Conservation (phyloP, 2,888 invertebrate species). For the Mesopsocus fuscifrons region DNA sequence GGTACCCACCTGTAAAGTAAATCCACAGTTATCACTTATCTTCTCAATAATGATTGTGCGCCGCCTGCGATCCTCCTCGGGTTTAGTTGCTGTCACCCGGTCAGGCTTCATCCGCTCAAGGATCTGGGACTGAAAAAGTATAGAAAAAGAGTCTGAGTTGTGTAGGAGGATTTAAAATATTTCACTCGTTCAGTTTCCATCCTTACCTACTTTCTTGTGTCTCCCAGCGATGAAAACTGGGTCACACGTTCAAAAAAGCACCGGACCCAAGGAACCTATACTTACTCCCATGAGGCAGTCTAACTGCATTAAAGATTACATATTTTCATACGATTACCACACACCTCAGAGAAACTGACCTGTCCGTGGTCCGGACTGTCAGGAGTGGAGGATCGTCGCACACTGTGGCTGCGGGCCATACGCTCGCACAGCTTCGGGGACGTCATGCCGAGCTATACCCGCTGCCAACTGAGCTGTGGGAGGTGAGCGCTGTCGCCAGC, state of each 20-base stretch:
- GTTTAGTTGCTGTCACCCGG: slow-evolving; percentile 44
- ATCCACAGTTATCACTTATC: slow-evolving; percentile 79
- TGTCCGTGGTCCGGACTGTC: neutral
- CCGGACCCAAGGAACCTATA: too few species aligned
- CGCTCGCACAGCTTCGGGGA: neutral
- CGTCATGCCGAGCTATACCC: neutral
- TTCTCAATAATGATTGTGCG: slow-evolving; percentile 85
- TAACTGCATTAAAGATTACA: too few species aligned
- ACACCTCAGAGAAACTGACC: too few species aligned
- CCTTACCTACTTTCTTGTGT: too few species aligned
- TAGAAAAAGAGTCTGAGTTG: slow-evolving; percentile 2
- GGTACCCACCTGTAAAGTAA: slow-evolving; percentile 64
- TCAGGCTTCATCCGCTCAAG: slow-evolving; percentile 54
- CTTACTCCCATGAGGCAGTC: too few species aligned
- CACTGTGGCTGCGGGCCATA: neutral
- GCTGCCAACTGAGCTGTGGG: neutral
- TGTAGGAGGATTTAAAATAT: too few species aligned
- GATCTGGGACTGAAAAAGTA: slow-evolving; percentile 34
- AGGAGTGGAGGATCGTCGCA: neutral
- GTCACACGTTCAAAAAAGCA: too few species aligned
- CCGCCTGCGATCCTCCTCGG: slow-evolving; percentile 69
- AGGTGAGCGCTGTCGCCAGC: neutral
- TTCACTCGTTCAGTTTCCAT: too few species aligned
- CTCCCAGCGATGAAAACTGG: too few species aligned
- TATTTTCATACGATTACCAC: too few species aligned